Evolutionary conservation across 2,113 vertebrate species (phyloP), one percentile per base, ranked within the genome.

Genomic region (Pomatorhinus ruficollis): DNA sequence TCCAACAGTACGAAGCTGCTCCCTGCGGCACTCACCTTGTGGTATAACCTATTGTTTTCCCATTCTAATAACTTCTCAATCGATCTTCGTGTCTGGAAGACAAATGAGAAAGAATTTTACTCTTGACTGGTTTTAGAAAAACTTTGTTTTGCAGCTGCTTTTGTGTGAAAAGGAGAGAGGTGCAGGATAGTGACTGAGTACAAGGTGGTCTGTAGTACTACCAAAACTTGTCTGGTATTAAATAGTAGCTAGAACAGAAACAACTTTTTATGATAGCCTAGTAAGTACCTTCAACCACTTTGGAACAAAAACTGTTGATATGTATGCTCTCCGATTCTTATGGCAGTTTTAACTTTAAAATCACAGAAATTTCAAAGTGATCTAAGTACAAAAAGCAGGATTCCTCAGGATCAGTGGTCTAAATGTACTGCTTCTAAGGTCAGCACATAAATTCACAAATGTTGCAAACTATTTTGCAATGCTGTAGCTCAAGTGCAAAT

Each of bases 71-170:
- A 99, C 98, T 98, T 99, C 99, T 99, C 99, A 98, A 99, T 99
- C 99, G 98, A 99, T 99, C 99, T 99, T 99, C 99, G 98, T 99
- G 99, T 99, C 99, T 99, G 97, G 88, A 98, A 95, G 98, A 99
- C 98, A 99, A 99, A 99, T 98, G 98, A 98, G 98, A 98, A 98
- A 97, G 98, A 98, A 98, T 98, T 98, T 98, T 98, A 98, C 98
- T 98, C 98, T 97, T 98, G 96, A 98, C 98, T 98, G 98, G 95
- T 94, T 98, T 98, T 96, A 97, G 98, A 98, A 98, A 98, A 98
- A 98, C 97, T 98, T 98, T 97, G 97, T 97, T 98, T 99, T 98
- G 99, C 99, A 99, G 99, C 99, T 98, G 98, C 98, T 98, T 98
- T 96, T 98, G 98, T 98, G 97, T 98, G 98, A 97, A 98, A 98